These are phyloP conservation scores for Oxygymnocypris stewartii DNA, from an alignment of 2,113 vertebrate species.

Conservation along the genomic window DNA sequence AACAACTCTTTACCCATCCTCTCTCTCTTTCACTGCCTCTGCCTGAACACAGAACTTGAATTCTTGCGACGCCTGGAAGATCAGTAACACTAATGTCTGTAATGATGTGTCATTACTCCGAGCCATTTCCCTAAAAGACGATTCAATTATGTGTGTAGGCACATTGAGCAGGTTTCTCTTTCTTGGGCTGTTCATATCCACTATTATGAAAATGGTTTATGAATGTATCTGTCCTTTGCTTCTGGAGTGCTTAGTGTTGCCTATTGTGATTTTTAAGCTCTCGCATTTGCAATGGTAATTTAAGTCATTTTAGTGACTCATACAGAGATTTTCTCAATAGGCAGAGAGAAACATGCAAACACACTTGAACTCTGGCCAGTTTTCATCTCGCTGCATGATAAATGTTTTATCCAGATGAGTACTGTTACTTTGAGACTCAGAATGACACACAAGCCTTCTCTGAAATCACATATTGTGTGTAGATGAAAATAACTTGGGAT, in stretches of 20 bases:
- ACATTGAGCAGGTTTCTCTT: slow-evolving; percentile 6
- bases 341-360: slow-evolving; percentile 14
- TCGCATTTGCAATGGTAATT: slow-evolving; percentile 47
- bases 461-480: not conserved
- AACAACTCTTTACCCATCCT: slow-evolving; percentile 31
- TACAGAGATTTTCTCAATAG: slow-evolving; percentile 20
- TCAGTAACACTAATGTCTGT: slow-evolving; percentile 30
- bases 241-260: slow-evolving; percentile 25
- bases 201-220: slow-evolving; percentile 38
- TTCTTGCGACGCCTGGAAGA: not conserved
- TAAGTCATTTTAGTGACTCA: slow-evolving; percentile 22
- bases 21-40: slow-evolving; percentile 11
- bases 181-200: slow-evolving; percentile 24
- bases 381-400: slow-evolving; percentile 11
- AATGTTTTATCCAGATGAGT: not conserved
- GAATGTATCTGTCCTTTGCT: slow-evolving; percentile 38
- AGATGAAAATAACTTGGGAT: not conserved
- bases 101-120: slow-evolving; percentile 32
- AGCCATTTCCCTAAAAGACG: slow-evolving; percentile 46
- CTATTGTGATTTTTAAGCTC: slow-evolving; percentile 46
- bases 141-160: slow-evolving; percentile 30
- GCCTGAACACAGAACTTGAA: not conserved
- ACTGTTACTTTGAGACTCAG: not conserved
- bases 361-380: not conserved
- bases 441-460: not conserved